Evolutionary conservation across 1,140 invertebrate species (phyloP).

Genomic region (Lordiphosa stackelbergi): DNA sequence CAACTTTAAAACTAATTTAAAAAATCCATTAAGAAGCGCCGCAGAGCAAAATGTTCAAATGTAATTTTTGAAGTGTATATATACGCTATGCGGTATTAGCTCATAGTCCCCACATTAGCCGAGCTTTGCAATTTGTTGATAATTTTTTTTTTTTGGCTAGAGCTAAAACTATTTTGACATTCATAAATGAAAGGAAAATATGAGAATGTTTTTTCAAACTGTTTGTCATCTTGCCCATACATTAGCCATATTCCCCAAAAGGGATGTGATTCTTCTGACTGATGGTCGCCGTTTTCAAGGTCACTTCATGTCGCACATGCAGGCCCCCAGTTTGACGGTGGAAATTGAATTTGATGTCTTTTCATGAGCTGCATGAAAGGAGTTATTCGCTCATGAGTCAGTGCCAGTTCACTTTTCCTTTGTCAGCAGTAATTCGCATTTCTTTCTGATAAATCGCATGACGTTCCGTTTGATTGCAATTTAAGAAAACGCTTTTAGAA

Average conservation of each 20-base stretch:
- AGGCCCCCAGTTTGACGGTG: conserved; percentile 11
- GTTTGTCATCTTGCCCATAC: conserved; percentile 24
- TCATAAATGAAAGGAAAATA: conserved; percentile 57
- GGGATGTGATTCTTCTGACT: conserved; percentile 8
- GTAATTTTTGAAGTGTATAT: conserved; percentile 11
- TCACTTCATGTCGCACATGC: conserved; percentile 42
- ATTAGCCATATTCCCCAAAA: conserved; percentile 44
- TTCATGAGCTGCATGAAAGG: conserved; percentile 12
- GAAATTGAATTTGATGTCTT: conserved; percentile 19
- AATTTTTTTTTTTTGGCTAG: conserved; percentile 1
- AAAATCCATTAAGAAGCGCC: no score
- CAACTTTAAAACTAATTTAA: no score
- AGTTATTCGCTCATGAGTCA: conserved; percentile 11
- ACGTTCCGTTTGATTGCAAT: no score
- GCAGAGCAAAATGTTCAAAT: neutral
- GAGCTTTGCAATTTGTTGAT: neutral
- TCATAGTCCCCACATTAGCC: conserved; percentile 7
- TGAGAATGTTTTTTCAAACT: conserved; percentile 46
- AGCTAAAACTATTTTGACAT: conserved; percentile 1
- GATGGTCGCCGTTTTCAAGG: conserved; percentile 26
- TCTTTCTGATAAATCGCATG: no score
- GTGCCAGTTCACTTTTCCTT: neutral
- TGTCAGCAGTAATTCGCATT: no score
- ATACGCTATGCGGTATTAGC: conserved; percentile 21
- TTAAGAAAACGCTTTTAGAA: no score